Conservation (phyloP, 2,888 invertebrate species). For the Calliphora vomitoria region DNA sequence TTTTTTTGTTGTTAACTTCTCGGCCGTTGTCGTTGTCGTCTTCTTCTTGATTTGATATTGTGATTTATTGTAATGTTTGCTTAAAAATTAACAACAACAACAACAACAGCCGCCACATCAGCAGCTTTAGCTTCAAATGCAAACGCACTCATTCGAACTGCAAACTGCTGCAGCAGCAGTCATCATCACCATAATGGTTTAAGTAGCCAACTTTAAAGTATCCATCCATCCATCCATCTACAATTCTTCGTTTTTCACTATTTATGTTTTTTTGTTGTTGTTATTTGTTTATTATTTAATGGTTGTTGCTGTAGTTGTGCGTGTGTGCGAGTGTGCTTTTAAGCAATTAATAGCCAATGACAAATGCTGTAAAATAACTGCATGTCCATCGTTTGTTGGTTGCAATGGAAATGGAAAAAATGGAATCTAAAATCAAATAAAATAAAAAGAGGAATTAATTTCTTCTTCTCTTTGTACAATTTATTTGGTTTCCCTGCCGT, state of each 20-base stretch:
- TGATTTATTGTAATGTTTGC: slow-evolving; percentile 72
- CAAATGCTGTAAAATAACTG: slow-evolving; percentile 73
- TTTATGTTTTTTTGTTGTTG: slow-evolving; percentile 6
- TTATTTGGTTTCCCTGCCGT: slow-evolving; percentile 69
- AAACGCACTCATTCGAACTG: slow-evolving; percentile 42
- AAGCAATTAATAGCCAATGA: slow-evolving; percentile 73
- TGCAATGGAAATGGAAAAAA: slow-evolving; percentile 33
- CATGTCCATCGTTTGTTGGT: slow-evolving; percentile 52
- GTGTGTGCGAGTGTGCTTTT: slow-evolving; percentile 27
- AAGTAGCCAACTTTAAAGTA: slow-evolving; percentile 67
- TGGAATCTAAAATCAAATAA: background rate
- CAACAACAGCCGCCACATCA: slow-evolving; percentile 29
- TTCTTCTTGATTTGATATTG: slow-evolving; percentile 56
- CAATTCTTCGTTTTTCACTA: slow-evolving; percentile 29
- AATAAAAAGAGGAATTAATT: slow-evolving; percentile 39
- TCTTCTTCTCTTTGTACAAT: slow-evolving; percentile 56
- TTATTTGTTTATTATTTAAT: slow-evolving; percentile 70
- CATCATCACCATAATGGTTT: slow-evolving; percentile 68
- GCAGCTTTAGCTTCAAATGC: slow-evolving; percentile 10
- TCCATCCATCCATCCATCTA: slow-evolving; percentile 44
- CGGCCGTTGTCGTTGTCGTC: slow-evolving; percentile 10
- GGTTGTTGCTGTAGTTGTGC: slow-evolving; percentile 26
- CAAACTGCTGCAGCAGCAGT: slow-evolving; percentile 29
- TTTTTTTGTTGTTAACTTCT: slow-evolving; percentile 22
- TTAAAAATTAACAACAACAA: slow-evolving; percentile 45